Evolutionary conservation across 2,113 vertebrate species (phyloP), one percentile per base, ranked within the genome.

Genomic region (Thymallus thymallus): DNA sequence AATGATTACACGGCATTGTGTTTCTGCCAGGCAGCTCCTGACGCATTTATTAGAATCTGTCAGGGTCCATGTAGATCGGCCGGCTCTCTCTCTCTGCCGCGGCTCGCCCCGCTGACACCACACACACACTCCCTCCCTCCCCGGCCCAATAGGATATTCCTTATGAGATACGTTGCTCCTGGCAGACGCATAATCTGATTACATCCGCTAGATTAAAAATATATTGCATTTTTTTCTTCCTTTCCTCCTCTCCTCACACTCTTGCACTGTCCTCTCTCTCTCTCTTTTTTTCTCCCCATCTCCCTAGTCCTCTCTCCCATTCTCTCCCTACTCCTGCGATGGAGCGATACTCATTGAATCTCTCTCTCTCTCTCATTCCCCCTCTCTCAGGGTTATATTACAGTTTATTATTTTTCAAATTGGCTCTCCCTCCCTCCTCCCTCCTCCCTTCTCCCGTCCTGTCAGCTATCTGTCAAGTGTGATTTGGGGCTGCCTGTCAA

Each of bases 121-220:
- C 32, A 35, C 32, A 35, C 32, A 29, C 48, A 4, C 48, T 5
- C 45, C 3, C 45, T 46, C 48, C 80, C 68, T 88, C 84, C 92
- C 90, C 92, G 91, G 87, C 90, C 85, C 87, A 92, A 94, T 94
- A 84, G 86, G 91, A 94, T 97, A 94, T 94, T 94, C 93, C 92
- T 93, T 90, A 94, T 96, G 94, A 96, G 95, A 96, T 94, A 93
- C 93, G 93, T 93, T 94, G 93, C 95, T 95, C 94, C 93, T 92
- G 91, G 90, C 93, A 94, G 92, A 95, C 92, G 82, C 88, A 93
- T 96, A 96, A 97, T 97, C 95, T 93, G 95, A 96, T 98, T 97
- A 98, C 94, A 92, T 93, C 91, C 91, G 87, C 93, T 92, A 96
- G 94, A 96, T 94, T 94, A 94, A 94, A 95, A 94, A 93, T 93